Evolutionary conservation across 2,888 invertebrate species (phyloP), one percentile per base, ranked within the genome.

Genomic region (Lamellibrachia columna): DNA sequence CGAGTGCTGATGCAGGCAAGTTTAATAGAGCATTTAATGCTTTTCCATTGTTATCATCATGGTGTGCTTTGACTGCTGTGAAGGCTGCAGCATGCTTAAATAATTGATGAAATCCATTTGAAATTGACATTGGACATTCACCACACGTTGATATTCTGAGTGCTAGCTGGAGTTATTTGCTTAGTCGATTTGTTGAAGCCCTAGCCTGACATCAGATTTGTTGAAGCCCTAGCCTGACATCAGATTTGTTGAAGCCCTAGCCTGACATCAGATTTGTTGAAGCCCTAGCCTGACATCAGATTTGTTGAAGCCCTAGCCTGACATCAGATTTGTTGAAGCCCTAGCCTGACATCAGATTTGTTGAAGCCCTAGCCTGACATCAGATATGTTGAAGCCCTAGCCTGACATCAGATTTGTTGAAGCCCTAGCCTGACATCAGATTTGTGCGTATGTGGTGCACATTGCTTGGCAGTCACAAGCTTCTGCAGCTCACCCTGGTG

Each of bases 91-190:
- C 22, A 15, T 15, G 75, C 75, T 75, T 75, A 75, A 75, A 75
- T 75, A 75, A 75, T 75, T 75, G 75, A 75, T 75, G 75, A 75
- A 75, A 75, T 75, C 75, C 75, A 75, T 75, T 75, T 75, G 75
- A 75, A 75, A 75, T 75, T 75, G 75, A 75, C 75, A 75, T 75
- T 75, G 75, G 75, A 75, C 75, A 75, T 75, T 75, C 75, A 15
- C 75, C 75, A 15, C 75, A 75, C 22, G 75, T 75, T 75, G 75
- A 75, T 75, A 75, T 75, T 15, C 75, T 75, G 75, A 75, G 75
- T 75, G 75, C 75, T 22, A 15, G 75, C 22, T 75, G 3, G 75
- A 75, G 15, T 75, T 22, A 22, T 75, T 75, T 75, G 75, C 75
- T 75, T 22, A 75, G 75, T 75, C 75, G 75, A 75, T 75, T 75